Evolutionary conservation across 1,140 invertebrate genomes (phyloP).

Genomic region (Aphidius ervi): DNA sequence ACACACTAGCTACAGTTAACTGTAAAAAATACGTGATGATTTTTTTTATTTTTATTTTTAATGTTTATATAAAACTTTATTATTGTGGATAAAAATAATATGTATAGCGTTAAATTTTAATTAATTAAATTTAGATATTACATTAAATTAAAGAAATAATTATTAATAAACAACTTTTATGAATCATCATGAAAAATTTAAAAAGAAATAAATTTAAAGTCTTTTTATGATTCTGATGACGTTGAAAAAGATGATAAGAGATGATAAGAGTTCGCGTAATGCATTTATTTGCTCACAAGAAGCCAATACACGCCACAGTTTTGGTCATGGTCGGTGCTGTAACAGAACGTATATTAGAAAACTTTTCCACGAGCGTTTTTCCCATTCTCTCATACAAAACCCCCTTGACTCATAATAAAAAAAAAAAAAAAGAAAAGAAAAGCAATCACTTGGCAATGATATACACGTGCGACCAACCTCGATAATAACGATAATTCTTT

Average conservation of each 20-base stretch:
- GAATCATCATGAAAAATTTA: no score
- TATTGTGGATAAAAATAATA: no score
- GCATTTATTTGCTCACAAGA: slow-evolving; percentile 20
- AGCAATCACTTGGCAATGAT: slow-evolving; percentile 29
- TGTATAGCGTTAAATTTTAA: no score
- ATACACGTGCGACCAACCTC: slow-evolving; percentile 25
- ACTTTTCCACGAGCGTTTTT: slow-evolving; percentile 25
- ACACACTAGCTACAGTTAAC: neutral
- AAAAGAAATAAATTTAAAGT: neutral
- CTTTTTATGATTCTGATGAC: slow-evolving; percentile 9
- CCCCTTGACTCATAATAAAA: no score
- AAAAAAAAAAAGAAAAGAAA: slow-evolving; percentile 3
- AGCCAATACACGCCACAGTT: slow-evolving; percentile 19
- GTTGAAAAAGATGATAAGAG: slow-evolving; percentile 13
- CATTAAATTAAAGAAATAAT: no score
- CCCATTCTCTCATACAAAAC: neutral
- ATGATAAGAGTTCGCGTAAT: slow-evolving; percentile 8
- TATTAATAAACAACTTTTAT: no score
- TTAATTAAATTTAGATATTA: no score
- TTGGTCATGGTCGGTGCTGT: slow-evolving; percentile 12
- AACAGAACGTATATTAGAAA: slow-evolving; percentile 27
- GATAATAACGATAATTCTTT: slow-evolving; percentile 25
- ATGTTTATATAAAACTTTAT: no score
- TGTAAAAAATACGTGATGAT: no score
- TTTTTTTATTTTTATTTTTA: no score